phyloP scores from a whole-genome alignment of 2,797 vertebrate species.

The Diceros bicornis region DNA sequence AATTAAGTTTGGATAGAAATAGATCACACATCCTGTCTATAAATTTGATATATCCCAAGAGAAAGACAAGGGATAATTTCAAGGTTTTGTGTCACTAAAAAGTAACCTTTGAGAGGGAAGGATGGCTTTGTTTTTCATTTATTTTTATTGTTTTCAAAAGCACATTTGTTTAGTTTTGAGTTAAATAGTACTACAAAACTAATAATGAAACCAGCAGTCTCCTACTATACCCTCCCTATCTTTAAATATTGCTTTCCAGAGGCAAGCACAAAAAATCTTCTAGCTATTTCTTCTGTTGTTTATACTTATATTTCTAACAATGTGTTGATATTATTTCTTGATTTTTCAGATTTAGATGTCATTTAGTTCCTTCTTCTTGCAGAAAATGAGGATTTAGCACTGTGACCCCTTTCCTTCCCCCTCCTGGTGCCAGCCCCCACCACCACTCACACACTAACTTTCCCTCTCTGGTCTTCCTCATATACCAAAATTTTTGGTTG shows the following conservation, averaged over 20 bases:
- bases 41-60: background rate
- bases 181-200: background rate
- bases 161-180: background rate
- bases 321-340: background rate
- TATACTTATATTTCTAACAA: background rate
- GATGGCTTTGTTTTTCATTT: background rate
- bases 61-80: background rate
- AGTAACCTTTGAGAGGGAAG: background rate
- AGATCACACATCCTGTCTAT: background rate
- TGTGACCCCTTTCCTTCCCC: background rate
- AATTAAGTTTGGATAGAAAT: background rate
- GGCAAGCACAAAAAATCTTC: background rate
- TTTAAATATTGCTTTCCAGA: background rate
- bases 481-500: background rate
- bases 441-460: background rate
- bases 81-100: background rate
- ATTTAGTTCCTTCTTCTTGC: background rate
- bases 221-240: background rate
- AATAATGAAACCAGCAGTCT: background rate
- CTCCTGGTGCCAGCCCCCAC: fast-evolving
- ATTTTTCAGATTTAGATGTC: background rate
- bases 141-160: background rate
- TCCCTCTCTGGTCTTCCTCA: background rate
- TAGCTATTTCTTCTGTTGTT: background rate
- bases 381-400: background rate